phyloP scores from a whole-genome alignment of 2,888 invertebrate species.

The Athetis lepigone region DNA sequence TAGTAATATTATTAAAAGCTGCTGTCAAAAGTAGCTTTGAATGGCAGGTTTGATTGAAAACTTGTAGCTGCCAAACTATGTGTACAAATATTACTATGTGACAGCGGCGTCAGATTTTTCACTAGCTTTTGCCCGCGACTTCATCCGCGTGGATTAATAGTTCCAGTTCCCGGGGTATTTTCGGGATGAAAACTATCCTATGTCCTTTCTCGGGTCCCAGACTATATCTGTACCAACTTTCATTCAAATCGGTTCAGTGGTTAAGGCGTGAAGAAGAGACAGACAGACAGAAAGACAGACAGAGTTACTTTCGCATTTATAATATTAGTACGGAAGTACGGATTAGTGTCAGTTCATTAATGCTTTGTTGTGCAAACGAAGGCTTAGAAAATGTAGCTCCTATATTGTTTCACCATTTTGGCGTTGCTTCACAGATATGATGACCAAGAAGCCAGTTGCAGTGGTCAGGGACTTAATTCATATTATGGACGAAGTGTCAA shows the following conservation, averaged over 20 bases:
- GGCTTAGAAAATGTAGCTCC: background rate
- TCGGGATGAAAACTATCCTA: too few relatives aligned
- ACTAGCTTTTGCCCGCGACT: too few relatives aligned
- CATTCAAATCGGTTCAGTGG: too few relatives aligned
- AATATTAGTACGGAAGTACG: too few relatives aligned
- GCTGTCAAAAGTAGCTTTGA: constrained; percentile 45
- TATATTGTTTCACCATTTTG: background rate
- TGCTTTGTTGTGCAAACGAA: background rate
- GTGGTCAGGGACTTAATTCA: background rate
- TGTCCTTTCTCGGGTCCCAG: too few relatives aligned
- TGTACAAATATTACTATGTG: background rate
- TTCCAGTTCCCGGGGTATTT: too few relatives aligned
- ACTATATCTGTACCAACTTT: too few relatives aligned
- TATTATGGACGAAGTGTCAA: constrained; percentile 30
- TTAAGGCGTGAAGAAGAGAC: too few relatives aligned
- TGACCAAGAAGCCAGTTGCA: background rate
- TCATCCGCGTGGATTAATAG: too few relatives aligned
- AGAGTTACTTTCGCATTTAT: too few relatives aligned
- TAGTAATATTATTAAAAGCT: constrained; percentile 59
- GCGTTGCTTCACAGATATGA: background rate
- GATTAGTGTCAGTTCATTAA: too few relatives aligned
- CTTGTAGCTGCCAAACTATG: background rate
- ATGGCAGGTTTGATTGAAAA: constrained; percentile 35
- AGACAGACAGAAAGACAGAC: too few relatives aligned
- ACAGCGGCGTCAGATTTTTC: background rate